Base-by-base conservation (phyloP, 2,797 vertebrate species). In the Sorex maritimensis region DNA sequence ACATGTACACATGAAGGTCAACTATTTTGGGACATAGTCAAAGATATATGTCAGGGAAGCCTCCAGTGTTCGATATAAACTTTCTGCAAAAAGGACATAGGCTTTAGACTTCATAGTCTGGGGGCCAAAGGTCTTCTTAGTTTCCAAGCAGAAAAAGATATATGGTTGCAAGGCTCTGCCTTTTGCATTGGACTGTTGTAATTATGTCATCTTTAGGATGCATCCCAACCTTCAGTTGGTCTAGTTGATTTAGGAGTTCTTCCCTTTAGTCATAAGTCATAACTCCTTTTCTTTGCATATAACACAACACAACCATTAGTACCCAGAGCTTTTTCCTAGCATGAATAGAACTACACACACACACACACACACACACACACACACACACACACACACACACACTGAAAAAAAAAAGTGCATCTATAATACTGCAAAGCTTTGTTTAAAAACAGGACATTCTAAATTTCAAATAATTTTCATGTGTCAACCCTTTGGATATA, bases 11-110 rank as follows among this genome's bases (percentile, higher is more conserved):
- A 1, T 79, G 79, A 63, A 93, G 81, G 12, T 65, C 84, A 88
- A 71, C 15, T 52, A 81, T 81, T 88, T 46, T 34, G 79, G 88
- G 49, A 61, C 95, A 58, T 30, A 78, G 72, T n/a, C 65, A 82
- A 65, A 14, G 26, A 71, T 4, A 61, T 6, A 41, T 74, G 69
- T 65, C 30, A n/a, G 5, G n/a, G 1, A 17, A 55, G 55, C 12
- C 80, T 52, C 69, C 55, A 12, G 69, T 87, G 23, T 30, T 65
- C 17, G 28, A 15, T 21, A 61, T 61, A 28, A 28, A 28, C 26
- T 79, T 86, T 58, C 71, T 9, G 44, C 28, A 69, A n/a, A 7
- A 6, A 55, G 67, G n/a, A 41, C 58, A 69, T 41, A 75, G 82
- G 67, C 23, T 14, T 7, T 73, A 52, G 23, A 75, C 41, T 86